These are phyloP conservation scores for Pyrrhia umbra DNA, from an alignment of 2,888 invertebrate genomes.

Conservation along the genomic window DNA sequence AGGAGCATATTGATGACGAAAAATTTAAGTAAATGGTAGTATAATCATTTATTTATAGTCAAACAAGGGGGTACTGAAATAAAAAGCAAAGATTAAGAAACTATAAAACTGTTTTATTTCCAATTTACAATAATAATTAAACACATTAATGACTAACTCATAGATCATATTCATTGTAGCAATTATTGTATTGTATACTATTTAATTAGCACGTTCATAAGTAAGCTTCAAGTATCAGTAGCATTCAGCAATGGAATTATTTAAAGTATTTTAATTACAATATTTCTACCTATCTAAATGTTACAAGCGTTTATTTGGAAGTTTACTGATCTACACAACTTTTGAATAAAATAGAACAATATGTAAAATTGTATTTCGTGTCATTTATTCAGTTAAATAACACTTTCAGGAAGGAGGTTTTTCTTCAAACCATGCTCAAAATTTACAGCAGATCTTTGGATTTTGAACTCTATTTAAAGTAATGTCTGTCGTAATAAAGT, in stretches of 20 bases:
- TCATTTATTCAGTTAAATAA: neutral
- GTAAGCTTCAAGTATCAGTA: constrained; percentile 32
- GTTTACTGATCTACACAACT: neutral
- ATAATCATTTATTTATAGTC: neutral
- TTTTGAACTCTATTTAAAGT: too few relatives aligned
- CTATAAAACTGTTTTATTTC: constrained; percentile 60
- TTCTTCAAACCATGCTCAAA: too few relatives aligned
- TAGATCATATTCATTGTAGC: constrained; percentile 51
- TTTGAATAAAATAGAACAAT: neutral
- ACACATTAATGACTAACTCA: constrained; percentile 33
- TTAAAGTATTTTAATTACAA: neutral
- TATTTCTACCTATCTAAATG: neutral
- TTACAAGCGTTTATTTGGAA: constrained; percentile 7
- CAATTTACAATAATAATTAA: constrained; percentile 39
- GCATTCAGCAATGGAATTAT: constrained; percentile 12
- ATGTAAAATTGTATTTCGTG: neutral
- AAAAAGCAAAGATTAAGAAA: constrained; percentile 54
- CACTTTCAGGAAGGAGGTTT: too few relatives aligned
- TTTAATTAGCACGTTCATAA: constrained; percentile 38
- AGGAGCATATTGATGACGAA: too few relatives aligned
- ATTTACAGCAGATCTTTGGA: too few relatives aligned
- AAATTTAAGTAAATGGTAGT: too few relatives aligned
- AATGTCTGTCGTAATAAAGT: too few relatives aligned
- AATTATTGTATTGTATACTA: constrained; percentile 36
- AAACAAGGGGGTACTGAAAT: constrained; percentile 11